These are phyloP conservation scores for Eremophila alpestris DNA, from an alignment of 2,797 vertebrate species.

Conservation along the genomic window DNA sequence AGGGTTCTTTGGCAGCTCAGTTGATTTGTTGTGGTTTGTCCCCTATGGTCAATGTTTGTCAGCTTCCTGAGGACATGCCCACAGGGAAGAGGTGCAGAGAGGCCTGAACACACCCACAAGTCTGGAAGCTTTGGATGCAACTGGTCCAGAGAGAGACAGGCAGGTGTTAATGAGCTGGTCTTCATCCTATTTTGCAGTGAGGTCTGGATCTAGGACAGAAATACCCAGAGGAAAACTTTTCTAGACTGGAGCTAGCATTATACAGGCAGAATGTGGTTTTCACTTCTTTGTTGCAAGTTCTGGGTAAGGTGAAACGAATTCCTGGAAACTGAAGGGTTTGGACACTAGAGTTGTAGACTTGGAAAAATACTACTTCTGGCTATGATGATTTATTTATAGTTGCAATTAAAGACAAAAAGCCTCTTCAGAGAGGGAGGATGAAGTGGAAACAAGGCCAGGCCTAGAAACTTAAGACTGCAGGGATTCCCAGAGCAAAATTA, in stretches of 20 bases:
- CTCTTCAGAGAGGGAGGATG: conserved; percentile 62
- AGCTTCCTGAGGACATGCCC: neutral
- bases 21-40: neutral
- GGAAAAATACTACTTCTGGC: conserved; percentile 70
- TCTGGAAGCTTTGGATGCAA: neutral
- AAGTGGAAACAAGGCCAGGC: conserved; percentile 61
- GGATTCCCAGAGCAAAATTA: conserved; percentile 66
- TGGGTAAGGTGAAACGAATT: conserved; percentile 58
- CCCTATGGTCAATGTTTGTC: neutral
- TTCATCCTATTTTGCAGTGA: neutral
- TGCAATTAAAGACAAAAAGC: conserved; percentile 69
- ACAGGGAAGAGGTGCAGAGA: neutral
- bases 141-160: neutral
- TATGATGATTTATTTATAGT: conserved; percentile 68
- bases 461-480: conserved; percentile 59
- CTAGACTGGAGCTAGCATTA: neutral
- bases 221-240: neutral
- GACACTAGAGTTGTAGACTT: conserved; percentile 49
- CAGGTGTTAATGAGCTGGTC: neutral
- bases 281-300: conserved; percentile 60
- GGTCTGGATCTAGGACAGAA: conserved; percentile 3
- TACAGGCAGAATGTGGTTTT: conserved; percentile 37
- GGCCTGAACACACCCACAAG: neutral
- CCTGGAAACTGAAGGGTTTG: conserved; percentile 66
- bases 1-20: neutral